These are phyloP conservation scores for Otus sunia DNA, from an alignment of 2,113 vertebrate species.

Conservation along the genomic window DNA sequence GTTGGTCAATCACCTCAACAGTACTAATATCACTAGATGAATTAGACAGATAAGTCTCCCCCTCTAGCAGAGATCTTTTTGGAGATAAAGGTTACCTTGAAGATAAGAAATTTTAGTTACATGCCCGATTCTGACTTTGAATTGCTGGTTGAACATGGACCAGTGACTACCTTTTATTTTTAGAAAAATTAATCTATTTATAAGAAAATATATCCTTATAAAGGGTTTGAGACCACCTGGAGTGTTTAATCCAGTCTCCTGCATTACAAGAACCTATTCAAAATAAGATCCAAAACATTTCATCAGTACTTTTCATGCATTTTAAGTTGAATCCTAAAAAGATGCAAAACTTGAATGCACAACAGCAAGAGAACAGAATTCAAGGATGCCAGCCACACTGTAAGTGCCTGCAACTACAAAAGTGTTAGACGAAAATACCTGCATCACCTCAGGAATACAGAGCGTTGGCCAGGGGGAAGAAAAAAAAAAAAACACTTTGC, in stretches of 20 bases:
- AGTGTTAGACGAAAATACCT: neutral
- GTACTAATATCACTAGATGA: neutral
- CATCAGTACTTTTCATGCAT: neutral
- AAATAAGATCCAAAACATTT: neutral
- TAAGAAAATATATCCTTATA: neutral
- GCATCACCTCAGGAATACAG: neutral
- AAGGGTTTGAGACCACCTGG: neutral
- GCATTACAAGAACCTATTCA: neutral
- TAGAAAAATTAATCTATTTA: neutral
- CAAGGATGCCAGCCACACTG: neutral
- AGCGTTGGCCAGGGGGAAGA: neutral
- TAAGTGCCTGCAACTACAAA: neutral
- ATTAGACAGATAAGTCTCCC: neutral
- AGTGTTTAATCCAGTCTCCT: neutral
- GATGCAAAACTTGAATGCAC: neutral
- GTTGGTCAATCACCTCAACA: neutral
- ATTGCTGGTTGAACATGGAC: neutral
- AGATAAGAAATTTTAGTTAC: neutral
- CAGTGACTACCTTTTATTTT: neutral
- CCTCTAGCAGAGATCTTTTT: neutral
- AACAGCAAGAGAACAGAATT: neutral
- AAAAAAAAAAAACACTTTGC: neutral
- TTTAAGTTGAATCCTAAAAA: neutral
- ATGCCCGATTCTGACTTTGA: neutral
- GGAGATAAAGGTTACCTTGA: neutral